Evolutionary conservation across 2,797 vertebrate genomes (phyloP), one percentile per base, ranked within the genome.

Genomic region (Platyrinchus mystaceus): DNA sequence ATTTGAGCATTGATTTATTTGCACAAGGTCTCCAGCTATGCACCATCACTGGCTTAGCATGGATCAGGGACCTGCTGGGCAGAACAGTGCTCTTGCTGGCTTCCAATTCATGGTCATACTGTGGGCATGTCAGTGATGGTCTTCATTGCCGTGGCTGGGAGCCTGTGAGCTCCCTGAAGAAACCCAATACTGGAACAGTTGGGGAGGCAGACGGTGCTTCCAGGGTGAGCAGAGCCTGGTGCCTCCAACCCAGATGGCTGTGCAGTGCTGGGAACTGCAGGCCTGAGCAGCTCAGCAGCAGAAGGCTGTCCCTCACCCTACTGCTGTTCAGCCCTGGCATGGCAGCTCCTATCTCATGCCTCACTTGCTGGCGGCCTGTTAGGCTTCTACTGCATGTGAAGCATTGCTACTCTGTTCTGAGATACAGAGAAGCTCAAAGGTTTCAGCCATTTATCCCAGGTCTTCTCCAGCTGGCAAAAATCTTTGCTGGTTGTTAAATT

Each of bases 201-300:
- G 93, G 87, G 85, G 62, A 96, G 97, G 96, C 97, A 98, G 98
- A 97, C 68, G 93, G 94, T 73, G 77, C 90, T 93, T 96, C 73
- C 96, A 96, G 96, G 96, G 94, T 93, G 97, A 96, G 97, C 89
- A 87, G 97, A 97, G 95, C 96, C 97, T 97, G 76, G 94, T 94
- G 97, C 94, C 96, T 97, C 92, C 86, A 93, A 39, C 92, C 96
- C 98, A 98, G 98, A 98, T 98, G 98, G 98, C 64, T 62, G 56
- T 4, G 0, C 97, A 96, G 96, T 12, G 43, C 59, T 56, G 62
- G 70, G 74, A 91, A 93, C 89, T 30, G 2, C 81, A 70, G 93
- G 93, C 43, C 47, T 68, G 64, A 96, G 92, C 66, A 77, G 77
- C 91, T 89, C 92, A 50, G 75, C 83, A 84, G 71, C 83, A 87